A percentile compares a stretch with the other conserved stretches of the same genome.
phyloP scores from a whole-genome alignment of 1,140 invertebrate species.

The Neodiprion pinetum region DNA sequence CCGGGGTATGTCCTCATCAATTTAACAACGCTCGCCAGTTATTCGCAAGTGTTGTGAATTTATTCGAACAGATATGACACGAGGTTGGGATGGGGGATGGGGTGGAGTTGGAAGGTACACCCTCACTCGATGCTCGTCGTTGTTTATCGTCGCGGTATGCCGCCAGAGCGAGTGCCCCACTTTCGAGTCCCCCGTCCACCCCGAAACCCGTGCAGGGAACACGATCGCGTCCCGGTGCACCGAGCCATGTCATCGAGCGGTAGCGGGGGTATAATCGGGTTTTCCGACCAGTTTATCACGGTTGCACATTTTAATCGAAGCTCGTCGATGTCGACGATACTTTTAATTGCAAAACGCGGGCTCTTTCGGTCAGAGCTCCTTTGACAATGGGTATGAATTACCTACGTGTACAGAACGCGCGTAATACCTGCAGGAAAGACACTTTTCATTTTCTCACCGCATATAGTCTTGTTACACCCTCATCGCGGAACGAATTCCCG shows the following conservation, averaged over 20 bases:
- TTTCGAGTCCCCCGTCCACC: slow-evolving; percentile 30
- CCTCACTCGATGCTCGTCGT: slow-evolving; percentile 39
- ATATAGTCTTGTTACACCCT: too few species aligned
- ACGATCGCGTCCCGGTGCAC: slow-evolving; percentile 20
- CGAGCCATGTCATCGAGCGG: background rate
- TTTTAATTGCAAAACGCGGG: too few species aligned
- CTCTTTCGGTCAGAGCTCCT: too few species aligned
- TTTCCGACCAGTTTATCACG: background rate
- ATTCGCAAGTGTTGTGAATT: slow-evolving; percentile 56
- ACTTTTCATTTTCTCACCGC: too few species aligned
- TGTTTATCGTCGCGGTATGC: slow-evolving; percentile 52
- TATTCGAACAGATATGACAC: slow-evolving; percentile 37
- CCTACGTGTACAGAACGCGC: too few species aligned
- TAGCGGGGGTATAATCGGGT: background rate
- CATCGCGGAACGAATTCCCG: too few species aligned
- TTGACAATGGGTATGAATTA: too few species aligned
- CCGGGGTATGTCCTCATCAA: slow-evolving; percentile 35
- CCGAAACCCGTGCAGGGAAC: slow-evolving; percentile 12
- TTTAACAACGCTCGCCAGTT: slow-evolving; percentile 47
- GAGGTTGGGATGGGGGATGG: slow-evolving; percentile 27
- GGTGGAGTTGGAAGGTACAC: slow-evolving; percentile 31
- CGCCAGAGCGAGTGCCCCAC: slow-evolving; percentile 39
- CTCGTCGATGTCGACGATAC: too few species aligned
- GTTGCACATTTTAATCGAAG: too few species aligned
- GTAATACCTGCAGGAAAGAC: too few species aligned